Evolutionary conservation across 2,113 vertebrate genomes (phyloP), one percentile per base, ranked within the genome.

Genomic region (Oenanthe melanoleuca): DNA sequence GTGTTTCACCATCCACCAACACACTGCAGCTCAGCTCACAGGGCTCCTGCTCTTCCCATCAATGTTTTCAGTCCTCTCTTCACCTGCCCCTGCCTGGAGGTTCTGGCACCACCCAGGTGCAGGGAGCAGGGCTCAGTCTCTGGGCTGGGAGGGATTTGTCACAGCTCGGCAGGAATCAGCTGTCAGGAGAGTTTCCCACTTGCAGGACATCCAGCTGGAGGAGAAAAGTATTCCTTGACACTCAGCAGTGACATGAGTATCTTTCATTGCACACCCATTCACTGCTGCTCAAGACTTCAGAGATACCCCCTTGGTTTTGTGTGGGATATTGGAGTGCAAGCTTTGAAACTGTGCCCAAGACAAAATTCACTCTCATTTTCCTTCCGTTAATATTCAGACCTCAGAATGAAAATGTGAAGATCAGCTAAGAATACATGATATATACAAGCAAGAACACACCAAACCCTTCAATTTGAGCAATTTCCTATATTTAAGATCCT

Each of bases 131-230:
- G 38, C 11, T 44, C 56, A 20, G 4, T 28, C 22, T 24, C 24
- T 52, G 26, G 0, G 8, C 2, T 0, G 1, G 15, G 23, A 65
- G 22, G 37, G 4, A n/a, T 74, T 67, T 63, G 19, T 23, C 26
- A 20, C 12, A 24, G 6, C 18, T 79, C 22, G n/a, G 34, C 29
- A 45, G 44, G 8, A 6, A 14, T 20, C 9, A 28, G 4, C 7
- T 85, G 65, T 71, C 33, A 3, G 11, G 17, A 44, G 4, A 34
- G 8, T 23, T 29, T 67, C 40, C 56, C 16, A 11, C 20, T 29
- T 33, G 21, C 42, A 61, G 24, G 14, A 53, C 53, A 69, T 85
- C n/a, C 57, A 33, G 2, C 14, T 1, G 0, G 11, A 89, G 20
- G 16, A 38, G 33, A 45, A 24, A 47, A 61, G 4, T 37, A 22